Evolutionary conservation across 1,140 invertebrate species (phyloP).

Genomic region (Papilio dardanus): DNA sequence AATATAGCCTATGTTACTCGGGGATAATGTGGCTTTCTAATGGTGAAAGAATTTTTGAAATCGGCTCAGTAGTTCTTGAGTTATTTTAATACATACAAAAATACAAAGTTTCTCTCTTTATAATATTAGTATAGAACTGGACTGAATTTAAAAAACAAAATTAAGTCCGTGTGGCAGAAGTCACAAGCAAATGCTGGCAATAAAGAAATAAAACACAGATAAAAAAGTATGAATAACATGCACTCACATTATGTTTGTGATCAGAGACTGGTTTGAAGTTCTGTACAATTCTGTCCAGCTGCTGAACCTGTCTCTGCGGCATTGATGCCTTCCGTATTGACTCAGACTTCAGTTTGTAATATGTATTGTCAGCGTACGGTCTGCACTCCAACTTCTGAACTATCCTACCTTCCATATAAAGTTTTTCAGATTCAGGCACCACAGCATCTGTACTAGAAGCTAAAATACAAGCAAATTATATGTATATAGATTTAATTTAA

Average conservation of each 20-base stretch:
- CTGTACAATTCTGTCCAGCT: slow-evolving; percentile 91
- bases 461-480: slow-evolving; percentile 54
- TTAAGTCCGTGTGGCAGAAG: too few species aligned
- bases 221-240: not conserved
- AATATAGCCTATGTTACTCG: too few species aligned
- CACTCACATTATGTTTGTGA: slow-evolving; percentile 93
- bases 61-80: too few species aligned
- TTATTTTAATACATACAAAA: too few species aligned
- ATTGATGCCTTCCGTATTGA: slow-evolving; percentile 92
- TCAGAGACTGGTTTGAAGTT: slow-evolving; percentile 95
- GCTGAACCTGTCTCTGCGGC: slow-evolving; percentile 90
- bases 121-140: too few species aligned
- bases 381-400: slow-evolving; percentile 97
- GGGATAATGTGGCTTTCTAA: too few species aligned
- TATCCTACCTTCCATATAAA: slow-evolving; percentile 95
- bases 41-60: too few species aligned
- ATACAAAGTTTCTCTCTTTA: too few species aligned
- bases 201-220: not conserved
- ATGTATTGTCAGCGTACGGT: slow-evolving; percentile 93
- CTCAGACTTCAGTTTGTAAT: slow-evolving; percentile 94
- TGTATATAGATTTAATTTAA: not conserved
- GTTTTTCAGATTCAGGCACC: slow-evolving; percentile 90
- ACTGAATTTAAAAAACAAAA: too few species aligned
- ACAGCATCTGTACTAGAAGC: slow-evolving; percentile 85
- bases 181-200: too few species aligned